Evolutionary conservation across 2,113 vertebrate species (phyloP).

Genomic region (Gasterosteus nipponicus): DNA sequence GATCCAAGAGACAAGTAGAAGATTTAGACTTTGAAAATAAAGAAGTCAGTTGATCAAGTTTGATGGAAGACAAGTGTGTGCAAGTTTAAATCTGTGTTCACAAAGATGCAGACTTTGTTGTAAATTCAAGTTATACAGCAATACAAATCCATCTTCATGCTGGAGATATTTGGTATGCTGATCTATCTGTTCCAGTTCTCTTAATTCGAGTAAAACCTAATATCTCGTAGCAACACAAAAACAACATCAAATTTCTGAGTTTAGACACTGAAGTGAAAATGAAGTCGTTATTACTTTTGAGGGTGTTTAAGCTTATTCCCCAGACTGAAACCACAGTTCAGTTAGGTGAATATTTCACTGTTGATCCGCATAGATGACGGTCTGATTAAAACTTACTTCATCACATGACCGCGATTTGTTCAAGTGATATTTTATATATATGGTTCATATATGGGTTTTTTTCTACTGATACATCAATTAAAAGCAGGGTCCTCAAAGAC

Average conservation of each 20-base stretch:
- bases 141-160: background rate
- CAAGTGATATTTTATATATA: background rate
- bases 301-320: background rate
- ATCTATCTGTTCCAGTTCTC: background rate
- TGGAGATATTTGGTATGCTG: background rate
- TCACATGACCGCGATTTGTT: background rate
- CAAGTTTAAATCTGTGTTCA: background rate
- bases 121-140: constrained; percentile 1
- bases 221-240: background rate
- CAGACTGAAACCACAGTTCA: background rate
- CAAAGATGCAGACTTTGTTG: background rate
- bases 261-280: background rate
- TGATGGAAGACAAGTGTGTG: background rate
- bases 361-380: background rate
- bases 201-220: background rate
- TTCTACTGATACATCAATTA: background rate
- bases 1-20: too few relatives aligned
- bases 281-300: background rate
- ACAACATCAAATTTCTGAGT: background rate
- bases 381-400: background rate
- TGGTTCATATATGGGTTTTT: background rate
- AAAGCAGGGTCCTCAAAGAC: background rate
- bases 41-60: too few relatives aligned
- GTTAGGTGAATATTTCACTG: too few relatives aligned
- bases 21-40: too few relatives aligned